Base-by-base conservation (phyloP, 2,113 vertebrate species). In the Eurystomus gularis region DNA sequence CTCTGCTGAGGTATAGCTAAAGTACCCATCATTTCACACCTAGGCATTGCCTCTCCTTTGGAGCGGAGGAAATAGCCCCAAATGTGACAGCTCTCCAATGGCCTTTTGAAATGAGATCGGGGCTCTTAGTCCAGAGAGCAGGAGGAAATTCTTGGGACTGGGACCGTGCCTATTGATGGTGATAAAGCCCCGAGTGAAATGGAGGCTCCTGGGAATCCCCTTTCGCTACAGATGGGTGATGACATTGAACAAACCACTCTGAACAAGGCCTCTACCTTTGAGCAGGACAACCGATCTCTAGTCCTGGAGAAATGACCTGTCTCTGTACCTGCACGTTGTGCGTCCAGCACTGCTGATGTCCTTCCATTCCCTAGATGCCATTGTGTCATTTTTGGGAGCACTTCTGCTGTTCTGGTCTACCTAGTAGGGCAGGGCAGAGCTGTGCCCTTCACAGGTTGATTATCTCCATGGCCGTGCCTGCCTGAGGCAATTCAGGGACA, bases 401-500 rank as follows among this genome's bases (percentile, higher is more conserved):
- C 57, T 79, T 89, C 23, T 13, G 9, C 44, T 69, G 28, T 40
- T 69, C 55, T 6, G 11, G 8, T 25, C 62, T 76, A 69, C 75
- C 4, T 6, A 29, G 66, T 11, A 91, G 71, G 17, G 62, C 69
- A 71, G 80, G 62, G 37, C 73, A 94, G 91, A 91, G 82, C 81
- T 64, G 42, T 95, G 95, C 60, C 95, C 94, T 97, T 97, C 92
- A 95, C 86, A 96, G 62, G 86, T 79, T 95, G 72, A 94, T 93
- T 97, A 79, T 94, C 69, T 79, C 4, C 0, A 35, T 81, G 92
- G 35, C 92, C 9, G 3, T 69, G 31, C 23, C 25, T 85, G 90
- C 96, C 94, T 33, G 60, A 96, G 93, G 97, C 96, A 35, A 5
- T 39, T 15, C 17, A 0, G 78, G 82, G 78, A 91, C 90, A 85